phyloP scores from a whole-genome alignment of 2,888 invertebrate species.

The Notocelia uddmanniana region DNA sequence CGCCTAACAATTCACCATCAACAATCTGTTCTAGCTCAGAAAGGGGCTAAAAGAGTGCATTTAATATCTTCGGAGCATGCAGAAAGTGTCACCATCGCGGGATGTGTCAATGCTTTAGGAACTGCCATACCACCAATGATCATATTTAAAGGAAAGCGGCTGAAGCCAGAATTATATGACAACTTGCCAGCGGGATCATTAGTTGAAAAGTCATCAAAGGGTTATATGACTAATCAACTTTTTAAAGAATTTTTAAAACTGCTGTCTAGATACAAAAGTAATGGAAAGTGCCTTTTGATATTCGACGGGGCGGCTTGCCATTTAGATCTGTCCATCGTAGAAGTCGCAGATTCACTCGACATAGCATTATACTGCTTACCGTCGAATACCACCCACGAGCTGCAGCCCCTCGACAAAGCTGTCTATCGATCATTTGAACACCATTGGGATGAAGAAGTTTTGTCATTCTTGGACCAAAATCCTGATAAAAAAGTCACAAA shows the following conservation, averaged over 20 bases:
- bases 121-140: constrained; percentile 13
- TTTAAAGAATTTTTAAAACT: constrained; percentile 15
- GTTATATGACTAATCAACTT: constrained; percentile 11
- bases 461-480: neutral
- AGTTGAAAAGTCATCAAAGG: constrained; percentile 1
- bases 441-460: constrained; percentile 13
- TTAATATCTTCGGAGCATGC: constrained; percentile 38
- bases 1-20: constrained; percentile 47
- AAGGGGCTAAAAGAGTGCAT: constrained; percentile 46
- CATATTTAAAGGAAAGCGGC: constrained; percentile 1
- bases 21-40: constrained; percentile 43
- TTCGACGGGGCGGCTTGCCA: constrained; percentile 38
- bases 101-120: neutral
- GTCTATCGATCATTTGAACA: constrained; percentile 15
- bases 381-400: too few relatives aligned
- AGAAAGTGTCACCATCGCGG: constrained; percentile 1
- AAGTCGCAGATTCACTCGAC: constrained; percentile 29
- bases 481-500: constrained; percentile 11
- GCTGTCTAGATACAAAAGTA: neutral
- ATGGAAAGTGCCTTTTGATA: constrained; percentile 26
- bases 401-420: constrained; percentile 8
- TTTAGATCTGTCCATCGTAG: constrained; percentile 2
- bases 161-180: constrained; percentile 1
- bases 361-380: constrained; percentile 19
- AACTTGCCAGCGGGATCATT: constrained; percentile 1